These are phyloP conservation scores for Epinotia demarniana DNA, from an alignment of 2,888 invertebrate genomes.

Conservation along the genomic window DNA sequence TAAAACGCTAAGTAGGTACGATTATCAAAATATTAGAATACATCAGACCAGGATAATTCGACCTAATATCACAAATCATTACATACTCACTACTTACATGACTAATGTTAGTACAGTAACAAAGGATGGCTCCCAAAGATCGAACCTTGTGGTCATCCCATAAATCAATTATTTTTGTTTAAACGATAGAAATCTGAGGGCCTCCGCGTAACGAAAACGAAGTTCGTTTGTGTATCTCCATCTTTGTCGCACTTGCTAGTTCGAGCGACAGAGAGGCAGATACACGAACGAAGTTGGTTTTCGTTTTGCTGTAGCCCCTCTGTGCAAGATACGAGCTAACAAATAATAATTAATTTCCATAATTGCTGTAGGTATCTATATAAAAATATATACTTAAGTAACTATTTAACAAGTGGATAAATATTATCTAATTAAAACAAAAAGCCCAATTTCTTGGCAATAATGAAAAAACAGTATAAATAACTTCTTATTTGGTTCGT, in stretches of 20 bases:
- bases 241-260: too few relatives aligned
- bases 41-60: slow-evolving; percentile 7
- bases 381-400: not conserved
- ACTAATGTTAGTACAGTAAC: not conserved
- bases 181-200: too few relatives aligned
- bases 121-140: not conserved
- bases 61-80: slow-evolving; percentile 40
- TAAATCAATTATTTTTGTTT: too few relatives aligned
- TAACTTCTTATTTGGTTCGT: slow-evolving; percentile 9
- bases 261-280: too few relatives aligned
- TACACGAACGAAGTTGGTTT: too few relatives aligned
- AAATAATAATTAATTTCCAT: not conserved
- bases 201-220: too few relatives aligned
- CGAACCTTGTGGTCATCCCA: not conserved
- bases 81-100: slow-evolving; percentile 8
- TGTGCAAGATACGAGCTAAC: not conserved
- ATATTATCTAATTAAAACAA: not conserved
- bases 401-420: not conserved
- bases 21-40: slow-evolving; percentile 27
- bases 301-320: too few relatives aligned
- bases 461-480: not conserved
- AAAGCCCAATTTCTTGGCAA: not conserved
- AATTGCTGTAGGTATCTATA: not conserved
- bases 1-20: slow-evolving; percentile 16
- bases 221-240: too few relatives aligned